A percentile compares a stretch with the other conserved stretches of the same genome.
Conservation (phyloP, 2,113 vertebrate genomes). For the Apodemus speciosus region DNA sequence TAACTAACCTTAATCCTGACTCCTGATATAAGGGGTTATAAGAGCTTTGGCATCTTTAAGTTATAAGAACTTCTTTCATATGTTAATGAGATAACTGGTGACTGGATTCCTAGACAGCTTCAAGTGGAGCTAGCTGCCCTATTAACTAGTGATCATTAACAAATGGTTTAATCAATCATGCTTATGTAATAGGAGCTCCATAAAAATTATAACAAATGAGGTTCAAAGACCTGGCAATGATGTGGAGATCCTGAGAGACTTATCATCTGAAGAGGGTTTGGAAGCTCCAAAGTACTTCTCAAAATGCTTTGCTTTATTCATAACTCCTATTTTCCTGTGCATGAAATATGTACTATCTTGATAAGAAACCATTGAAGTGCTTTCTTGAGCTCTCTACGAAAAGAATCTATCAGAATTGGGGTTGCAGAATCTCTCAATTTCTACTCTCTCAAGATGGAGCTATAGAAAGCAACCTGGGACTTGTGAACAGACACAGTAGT, state of each 20-base stretch:
- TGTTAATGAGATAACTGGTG: not conserved
- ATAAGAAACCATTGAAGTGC: not conserved
- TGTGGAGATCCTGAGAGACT: too few species aligned
- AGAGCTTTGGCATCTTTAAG: not conserved
- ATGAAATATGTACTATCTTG: not conserved
- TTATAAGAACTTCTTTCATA: not conserved
- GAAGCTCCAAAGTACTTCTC: not conserved
- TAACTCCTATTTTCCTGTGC: not conserved
- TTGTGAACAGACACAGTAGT: not conserved
- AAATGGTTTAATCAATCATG: not conserved
- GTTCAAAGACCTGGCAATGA: not conserved
- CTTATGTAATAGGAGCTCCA: not conserved
- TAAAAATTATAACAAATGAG: not conserved
- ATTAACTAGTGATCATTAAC: not conserved
- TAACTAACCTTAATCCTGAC: not conserved
- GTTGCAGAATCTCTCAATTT: not conserved
- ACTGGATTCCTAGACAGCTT: not conserved
- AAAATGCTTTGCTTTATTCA: not conserved
- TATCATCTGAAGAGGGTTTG: not conserved
- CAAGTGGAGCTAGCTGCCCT: not conserved
- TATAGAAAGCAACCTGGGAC: not conserved
- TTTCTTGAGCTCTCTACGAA: not conserved
- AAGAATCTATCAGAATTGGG: too few species aligned
- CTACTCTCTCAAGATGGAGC: not conserved
- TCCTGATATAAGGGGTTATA: not conserved